Evolutionary conservation across 2,888 invertebrate genomes (phyloP).

Genomic region (Andricus quercusramuli): DNA sequence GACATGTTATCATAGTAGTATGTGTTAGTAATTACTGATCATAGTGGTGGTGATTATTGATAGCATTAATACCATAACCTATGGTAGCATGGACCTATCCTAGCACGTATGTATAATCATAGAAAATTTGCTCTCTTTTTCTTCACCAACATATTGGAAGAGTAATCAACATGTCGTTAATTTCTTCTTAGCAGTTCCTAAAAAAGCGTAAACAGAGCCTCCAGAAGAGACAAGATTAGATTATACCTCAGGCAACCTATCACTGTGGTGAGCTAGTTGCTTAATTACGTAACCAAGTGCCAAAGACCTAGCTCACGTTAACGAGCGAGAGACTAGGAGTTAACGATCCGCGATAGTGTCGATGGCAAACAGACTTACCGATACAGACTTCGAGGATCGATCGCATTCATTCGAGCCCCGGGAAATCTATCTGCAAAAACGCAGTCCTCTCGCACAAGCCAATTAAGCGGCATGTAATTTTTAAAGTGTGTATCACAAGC

Average conservation of each 20-base stretch:
- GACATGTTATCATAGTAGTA: neutral
- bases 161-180: neutral
- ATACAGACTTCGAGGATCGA: slow-evolving; percentile 50
- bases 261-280: slow-evolving; percentile 43
- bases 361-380: slow-evolving; percentile 63
- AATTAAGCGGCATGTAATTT: neutral
- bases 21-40: neutral
- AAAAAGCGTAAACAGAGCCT: neutral
- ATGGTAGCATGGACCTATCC: neutral
- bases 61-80: neutral
- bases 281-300: slow-evolving; percentile 62
- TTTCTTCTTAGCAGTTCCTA: neutral
- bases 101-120: neutral
- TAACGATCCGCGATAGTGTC: slow-evolving; percentile 61
- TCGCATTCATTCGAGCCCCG: neutral
- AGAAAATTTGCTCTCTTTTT: slow-evolving; percentile 4
- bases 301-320: slow-evolving; percentile 60
- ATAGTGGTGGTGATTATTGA: neutral
- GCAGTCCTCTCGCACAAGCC: neutral
- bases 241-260: neutral
- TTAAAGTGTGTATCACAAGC: neutral
- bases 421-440: slow-evolving; percentile 17
- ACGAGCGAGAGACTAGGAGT: slow-evolving; percentile 61
- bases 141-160: neutral
- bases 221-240: neutral